Conservation (phyloP, 1,140 invertebrate genomes). For the Brachionus sp. region DNA sequence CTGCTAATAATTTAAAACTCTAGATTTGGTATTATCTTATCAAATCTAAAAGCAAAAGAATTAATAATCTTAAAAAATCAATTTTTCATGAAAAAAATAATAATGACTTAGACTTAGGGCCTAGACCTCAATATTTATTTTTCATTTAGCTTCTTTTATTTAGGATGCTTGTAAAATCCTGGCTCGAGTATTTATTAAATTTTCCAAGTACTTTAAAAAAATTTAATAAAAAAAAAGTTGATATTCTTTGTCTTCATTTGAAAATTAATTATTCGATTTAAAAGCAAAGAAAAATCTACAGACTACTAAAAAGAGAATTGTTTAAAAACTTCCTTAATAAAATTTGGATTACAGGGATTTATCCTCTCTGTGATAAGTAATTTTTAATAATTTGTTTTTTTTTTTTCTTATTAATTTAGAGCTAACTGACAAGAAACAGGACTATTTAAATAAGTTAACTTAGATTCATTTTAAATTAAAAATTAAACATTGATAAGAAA, state of each 20-base stretch:
- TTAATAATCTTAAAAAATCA: neutral
- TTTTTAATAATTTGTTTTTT: constrained; percentile 3
- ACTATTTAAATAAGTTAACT: neutral
- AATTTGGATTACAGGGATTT: constrained; percentile 15
- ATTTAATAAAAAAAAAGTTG: constrained; percentile 16
- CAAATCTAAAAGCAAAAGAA: neutral
- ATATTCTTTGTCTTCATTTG: neutral
- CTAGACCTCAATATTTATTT: neutral
- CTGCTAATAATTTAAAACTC: neutral
- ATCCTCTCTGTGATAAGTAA: neutral
- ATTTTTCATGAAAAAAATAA: neutral
- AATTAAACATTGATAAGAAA: neutral
- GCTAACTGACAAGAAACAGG: neutral
- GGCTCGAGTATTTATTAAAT: neutral
- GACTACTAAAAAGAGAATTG: neutral
- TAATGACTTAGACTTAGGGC: neutral
- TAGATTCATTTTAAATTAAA: neutral
- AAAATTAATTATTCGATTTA: neutral
- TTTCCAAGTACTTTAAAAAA: constrained; percentile 10
- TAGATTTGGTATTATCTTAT: neutral
- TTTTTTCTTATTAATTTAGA: neutral
- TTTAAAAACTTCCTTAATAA: constrained; percentile 30
- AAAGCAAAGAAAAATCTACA: neutral
- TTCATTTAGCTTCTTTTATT: neutral
- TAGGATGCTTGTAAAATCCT: neutral